Conservation (phyloP, 2,113 vertebrate genomes). For the Quiscalus mexicanus region DNA sequence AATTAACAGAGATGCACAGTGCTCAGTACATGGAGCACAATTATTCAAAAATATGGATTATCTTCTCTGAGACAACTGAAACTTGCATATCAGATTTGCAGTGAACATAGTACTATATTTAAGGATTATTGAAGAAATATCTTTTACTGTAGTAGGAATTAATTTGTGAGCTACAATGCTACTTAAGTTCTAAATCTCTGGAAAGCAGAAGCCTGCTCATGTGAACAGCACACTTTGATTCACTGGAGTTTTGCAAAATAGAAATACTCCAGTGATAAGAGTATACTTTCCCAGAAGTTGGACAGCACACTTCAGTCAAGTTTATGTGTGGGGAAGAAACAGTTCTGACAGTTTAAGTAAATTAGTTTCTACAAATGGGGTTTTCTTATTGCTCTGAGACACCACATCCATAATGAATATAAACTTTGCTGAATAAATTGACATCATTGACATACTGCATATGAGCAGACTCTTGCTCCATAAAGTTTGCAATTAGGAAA, state of each 20-base stretch:
- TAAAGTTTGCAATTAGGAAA: background rate
- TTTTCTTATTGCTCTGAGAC: background rate
- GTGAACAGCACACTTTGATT: background rate
- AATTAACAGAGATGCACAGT: background rate
- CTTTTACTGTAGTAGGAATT: background rate
- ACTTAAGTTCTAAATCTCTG: background rate
- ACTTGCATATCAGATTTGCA: background rate
- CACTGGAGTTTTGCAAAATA: background rate
- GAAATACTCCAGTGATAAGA: background rate
- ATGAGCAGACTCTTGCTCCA: background rate
- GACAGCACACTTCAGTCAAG: background rate
- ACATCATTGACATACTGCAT: accelerated
- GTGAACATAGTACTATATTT: background rate
- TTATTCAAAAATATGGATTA: background rate
- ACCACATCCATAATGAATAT: background rate
- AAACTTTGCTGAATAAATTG: background rate
- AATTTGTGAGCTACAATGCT: background rate
- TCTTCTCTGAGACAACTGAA: background rate
- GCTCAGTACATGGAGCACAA: background rate
- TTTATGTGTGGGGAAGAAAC: background rate
- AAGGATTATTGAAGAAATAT: background rate
- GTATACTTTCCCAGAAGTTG: background rate
- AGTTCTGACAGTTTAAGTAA: background rate
- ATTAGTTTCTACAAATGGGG: background rate
- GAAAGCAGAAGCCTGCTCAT: background rate